phyloP scores from a whole-genome alignment of 2,797 vertebrate genomes.

The Otus scops region DNA sequence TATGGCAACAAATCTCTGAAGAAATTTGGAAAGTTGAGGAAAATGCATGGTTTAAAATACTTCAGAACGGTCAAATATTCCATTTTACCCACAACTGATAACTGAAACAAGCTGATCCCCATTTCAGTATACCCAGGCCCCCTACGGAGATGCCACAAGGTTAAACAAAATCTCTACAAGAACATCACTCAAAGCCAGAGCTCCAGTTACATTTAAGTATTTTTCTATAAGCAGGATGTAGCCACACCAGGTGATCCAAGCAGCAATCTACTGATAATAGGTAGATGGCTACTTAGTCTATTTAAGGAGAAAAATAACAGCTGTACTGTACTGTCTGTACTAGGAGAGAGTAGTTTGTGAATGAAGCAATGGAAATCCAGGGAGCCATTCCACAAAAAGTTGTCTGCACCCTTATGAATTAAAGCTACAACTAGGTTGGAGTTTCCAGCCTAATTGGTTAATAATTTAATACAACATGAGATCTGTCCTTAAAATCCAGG shows the following conservation, averaged over 20 bases:
- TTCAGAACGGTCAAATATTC: background rate
- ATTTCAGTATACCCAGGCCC: background rate
- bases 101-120: background rate
- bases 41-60: background rate
- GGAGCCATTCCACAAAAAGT: background rate
- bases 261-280: background rate
- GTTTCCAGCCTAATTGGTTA: background rate
- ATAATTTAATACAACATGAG: background rate
- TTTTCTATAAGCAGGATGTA: background rate
- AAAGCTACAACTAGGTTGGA: background rate
- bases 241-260: background rate
- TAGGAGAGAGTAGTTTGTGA: background rate
- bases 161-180: background rate
- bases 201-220: background rate
- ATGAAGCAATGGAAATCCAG: background rate
- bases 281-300: background rate
- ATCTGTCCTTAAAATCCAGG: background rate
- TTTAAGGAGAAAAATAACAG: background rate
- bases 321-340: background rate
- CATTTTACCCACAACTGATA: background rate
- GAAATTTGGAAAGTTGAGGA: background rate
- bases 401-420: background rate
- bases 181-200: background rate
- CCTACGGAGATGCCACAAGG: accelerated
- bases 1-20: background rate